phyloP scores from a whole-genome alignment of 1,140 invertebrate species.

The Hyles vespertilio region DNA sequence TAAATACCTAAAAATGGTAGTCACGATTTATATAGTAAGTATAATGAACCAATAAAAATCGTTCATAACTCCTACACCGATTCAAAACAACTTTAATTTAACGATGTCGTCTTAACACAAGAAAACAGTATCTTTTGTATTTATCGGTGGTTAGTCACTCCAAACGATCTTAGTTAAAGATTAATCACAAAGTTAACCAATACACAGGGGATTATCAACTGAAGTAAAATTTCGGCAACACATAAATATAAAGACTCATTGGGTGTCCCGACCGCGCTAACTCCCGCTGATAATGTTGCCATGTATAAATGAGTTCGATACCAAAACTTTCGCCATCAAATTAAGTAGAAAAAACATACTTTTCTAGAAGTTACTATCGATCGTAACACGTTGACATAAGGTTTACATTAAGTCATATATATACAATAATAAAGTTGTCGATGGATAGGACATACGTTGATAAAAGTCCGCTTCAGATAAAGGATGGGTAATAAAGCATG shows the following conservation, averaged over 20 bases:
- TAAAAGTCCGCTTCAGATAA: conserved; percentile 44
- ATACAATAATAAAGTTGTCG: conserved; percentile 10
- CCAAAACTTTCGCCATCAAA: conserved; percentile 62
- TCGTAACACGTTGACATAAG: conserved; percentile 17
- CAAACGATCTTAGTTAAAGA: too few species aligned
- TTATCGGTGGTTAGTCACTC: too few species aligned
- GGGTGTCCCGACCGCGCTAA: conserved; percentile 41
- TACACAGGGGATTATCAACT: too few species aligned
- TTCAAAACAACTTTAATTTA: too few species aligned
- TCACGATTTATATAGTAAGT: too few species aligned
- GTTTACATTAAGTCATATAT: conserved; percentile 12
- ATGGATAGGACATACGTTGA: conserved; percentile 39
- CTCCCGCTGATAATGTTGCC: conserved; percentile 44
- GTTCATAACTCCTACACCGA: too few species aligned
- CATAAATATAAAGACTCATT: conserved; percentile 49
- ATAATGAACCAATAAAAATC: too few species aligned
- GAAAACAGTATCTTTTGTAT: too few species aligned
- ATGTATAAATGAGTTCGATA: conserved; percentile 60
- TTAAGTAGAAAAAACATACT: conserved; percentile 50
- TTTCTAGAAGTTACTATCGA: background rate
- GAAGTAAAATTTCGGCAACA: conserved; percentile 6
- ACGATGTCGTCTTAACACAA: too few species aligned
- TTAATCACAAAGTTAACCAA: too few species aligned
- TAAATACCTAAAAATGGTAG: too few species aligned
- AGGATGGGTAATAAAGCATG: conserved; percentile 49